Percentiles rank a stretch among this genome's conserved stretches.
These are phyloP conservation scores for Leontocebus nigricollis DNA, from an alignment of 2,797 vertebrate species.

Conservation along the genomic window DNA sequence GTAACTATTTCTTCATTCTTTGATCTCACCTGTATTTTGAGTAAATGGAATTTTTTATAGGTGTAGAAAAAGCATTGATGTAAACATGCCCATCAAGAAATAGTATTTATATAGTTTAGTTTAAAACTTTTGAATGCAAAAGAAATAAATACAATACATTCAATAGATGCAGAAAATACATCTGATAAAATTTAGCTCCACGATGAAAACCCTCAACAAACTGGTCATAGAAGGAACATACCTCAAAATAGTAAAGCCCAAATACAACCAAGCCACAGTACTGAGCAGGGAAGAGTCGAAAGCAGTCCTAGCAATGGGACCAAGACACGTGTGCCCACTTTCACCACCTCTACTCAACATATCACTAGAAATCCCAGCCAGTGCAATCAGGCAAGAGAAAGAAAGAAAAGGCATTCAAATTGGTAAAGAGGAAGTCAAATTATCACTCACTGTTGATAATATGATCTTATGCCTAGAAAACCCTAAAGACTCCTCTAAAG, in stretches of 20 bases:
- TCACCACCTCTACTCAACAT: neutral
- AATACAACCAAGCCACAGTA: neutral
- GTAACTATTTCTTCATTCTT: neutral
- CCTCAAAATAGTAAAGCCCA: neutral
- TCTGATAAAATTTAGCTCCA: neutral
- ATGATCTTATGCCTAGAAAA: neutral
- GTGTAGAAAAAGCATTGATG: accelerated
- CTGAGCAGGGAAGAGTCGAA: neutral
- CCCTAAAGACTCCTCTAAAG: neutral
- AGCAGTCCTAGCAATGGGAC: neutral
- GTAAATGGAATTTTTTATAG: accelerated
- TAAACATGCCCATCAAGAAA: accelerated
- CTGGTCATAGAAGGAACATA: neutral
- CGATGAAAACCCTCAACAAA: neutral
- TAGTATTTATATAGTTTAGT: neutral
- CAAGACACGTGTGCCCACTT: neutral
- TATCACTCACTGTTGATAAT: neutral
- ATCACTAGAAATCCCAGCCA: neutral
- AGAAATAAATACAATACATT: neutral
- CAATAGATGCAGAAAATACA: neutral
- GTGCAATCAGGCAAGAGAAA: neutral
- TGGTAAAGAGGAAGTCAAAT: neutral
- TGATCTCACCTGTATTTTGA: neutral
- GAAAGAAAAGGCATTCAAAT: neutral
- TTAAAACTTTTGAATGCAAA: neutral